A percentile compares a stretch with the other conserved stretches of the same genome.
Evolutionary conservation across 2,113 vertebrate species (phyloP).

Genomic region (Turnix velox): DNA sequence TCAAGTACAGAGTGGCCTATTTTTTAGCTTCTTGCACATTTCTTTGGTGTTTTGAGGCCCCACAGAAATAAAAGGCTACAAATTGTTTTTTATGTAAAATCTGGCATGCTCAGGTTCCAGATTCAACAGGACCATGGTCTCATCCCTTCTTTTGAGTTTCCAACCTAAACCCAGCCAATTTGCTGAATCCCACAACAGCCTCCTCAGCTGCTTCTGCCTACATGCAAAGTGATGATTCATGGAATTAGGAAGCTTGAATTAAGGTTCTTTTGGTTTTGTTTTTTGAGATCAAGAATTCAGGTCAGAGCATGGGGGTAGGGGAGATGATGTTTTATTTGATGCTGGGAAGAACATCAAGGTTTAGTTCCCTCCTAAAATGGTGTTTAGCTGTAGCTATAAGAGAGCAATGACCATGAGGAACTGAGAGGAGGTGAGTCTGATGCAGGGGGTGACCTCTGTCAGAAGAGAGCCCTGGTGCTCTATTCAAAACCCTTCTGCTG

Average conservation of each 20-base stretch:
- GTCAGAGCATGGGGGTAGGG: not conserved
- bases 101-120: not conserved
- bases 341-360: not conserved
- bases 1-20: not conserved
- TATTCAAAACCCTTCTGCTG: not conserved
- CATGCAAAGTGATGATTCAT: slow-evolving; percentile 14
- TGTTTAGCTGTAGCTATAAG: not conserved
- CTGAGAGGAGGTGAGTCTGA: not conserved
- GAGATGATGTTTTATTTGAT: not conserved
- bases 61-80: not conserved
- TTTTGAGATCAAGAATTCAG: slow-evolving; percentile 26
- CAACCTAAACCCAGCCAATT: not conserved
- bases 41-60: not conserved
- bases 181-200: not conserved
- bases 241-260: slow-evolving; percentile 7
- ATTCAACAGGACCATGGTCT: not conserved
- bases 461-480: not conserved
- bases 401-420: not conserved
- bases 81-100: not conserved
- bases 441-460: slow-evolving; percentile 15
- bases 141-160: not conserved
- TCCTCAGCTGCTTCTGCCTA: slow-evolving; percentile 3
- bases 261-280: slow-evolving; percentile 15
- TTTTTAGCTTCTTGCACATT: not conserved
- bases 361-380: not conserved